Evolutionary conservation across 1,140 invertebrate species (phyloP).

Genomic region (Meloidogyne chitwoodi): DNA sequence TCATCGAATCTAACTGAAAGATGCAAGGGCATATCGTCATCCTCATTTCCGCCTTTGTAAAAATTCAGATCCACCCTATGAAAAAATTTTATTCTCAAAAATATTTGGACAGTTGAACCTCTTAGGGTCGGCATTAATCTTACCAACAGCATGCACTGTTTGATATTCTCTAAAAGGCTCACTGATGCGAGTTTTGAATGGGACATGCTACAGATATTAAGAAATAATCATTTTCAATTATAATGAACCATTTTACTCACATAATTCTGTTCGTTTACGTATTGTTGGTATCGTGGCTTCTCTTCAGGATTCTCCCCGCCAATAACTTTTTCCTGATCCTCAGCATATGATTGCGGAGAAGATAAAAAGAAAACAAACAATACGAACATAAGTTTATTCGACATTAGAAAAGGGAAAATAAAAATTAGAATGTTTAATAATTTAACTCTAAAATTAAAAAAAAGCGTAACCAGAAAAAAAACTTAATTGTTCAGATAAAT

Average conservation of each 20-base stretch:
- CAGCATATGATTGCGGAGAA: not conserved
- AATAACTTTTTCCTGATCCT: not conserved
- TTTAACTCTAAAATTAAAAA: not conserved
- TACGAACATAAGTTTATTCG: not conserved
- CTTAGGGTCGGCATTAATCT: conserved; percentile 45
- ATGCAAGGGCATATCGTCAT: conserved; percentile 55
- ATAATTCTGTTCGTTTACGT: conserved; percentile 53
- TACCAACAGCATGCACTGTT: conserved; percentile 56
- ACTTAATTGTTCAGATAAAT: not conserved
- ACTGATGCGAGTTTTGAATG: conserved; percentile 58
- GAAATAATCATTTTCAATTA: not conserved
- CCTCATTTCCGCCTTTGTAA: conserved; percentile 53
- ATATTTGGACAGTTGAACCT: conserved; percentile 23
- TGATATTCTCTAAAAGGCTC: conserved; percentile 58
- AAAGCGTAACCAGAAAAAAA: not conserved
- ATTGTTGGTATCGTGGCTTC: conserved; percentile 45
- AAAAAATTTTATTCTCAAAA: not conserved
- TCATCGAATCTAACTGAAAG: conserved; percentile 59
- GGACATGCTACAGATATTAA: conserved; percentile 29
- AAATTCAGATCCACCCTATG: conserved; percentile 58
- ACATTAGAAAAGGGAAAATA: not conserved
- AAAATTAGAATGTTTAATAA: not conserved
- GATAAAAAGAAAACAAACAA: not conserved
- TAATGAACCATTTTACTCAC: conserved; percentile 22
- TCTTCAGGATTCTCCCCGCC: conserved; percentile 37